phyloP scores from a whole-genome alignment of 2,888 invertebrate genomes.

The Tipula vernalis region DNA sequence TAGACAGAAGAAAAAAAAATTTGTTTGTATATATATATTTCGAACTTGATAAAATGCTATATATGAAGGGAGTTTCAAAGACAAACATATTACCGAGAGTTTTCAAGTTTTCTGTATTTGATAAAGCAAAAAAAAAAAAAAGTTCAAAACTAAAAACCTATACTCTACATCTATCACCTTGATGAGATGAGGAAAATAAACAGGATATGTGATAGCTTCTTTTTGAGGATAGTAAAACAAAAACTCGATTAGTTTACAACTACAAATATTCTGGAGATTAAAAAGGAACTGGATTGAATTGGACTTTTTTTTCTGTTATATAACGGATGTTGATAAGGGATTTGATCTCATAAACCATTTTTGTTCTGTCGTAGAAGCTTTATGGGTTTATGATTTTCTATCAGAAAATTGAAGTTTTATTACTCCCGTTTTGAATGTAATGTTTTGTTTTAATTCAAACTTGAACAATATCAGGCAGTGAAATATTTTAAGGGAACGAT shows the following conservation, averaged over 20 bases:
- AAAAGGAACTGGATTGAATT: not conserved
- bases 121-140: not conserved
- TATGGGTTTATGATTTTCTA: not conserved
- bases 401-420: not conserved
- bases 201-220: not conserved
- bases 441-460: too few species aligned
- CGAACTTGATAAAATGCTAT: not conserved
- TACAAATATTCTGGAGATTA: not conserved
- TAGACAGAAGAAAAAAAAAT: not conserved
- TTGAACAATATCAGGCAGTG: too few species aligned
- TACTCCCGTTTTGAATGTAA: not conserved
- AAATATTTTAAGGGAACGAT: too few species aligned
- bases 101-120: not conserved
- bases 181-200: not conserved
- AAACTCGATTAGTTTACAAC: not conserved
- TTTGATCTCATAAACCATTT: not conserved
- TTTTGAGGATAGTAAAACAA: not conserved
- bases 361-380: not conserved
- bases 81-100: not conserved
- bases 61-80: not conserved
- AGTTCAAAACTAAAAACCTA: not conserved
- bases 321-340: not conserved
- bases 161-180: not conserved
- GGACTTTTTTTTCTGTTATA: not conserved
- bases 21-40: not conserved